phyloP scores from a whole-genome alignment of 2,113 vertebrate species.

The Aix galericulata region DNA sequence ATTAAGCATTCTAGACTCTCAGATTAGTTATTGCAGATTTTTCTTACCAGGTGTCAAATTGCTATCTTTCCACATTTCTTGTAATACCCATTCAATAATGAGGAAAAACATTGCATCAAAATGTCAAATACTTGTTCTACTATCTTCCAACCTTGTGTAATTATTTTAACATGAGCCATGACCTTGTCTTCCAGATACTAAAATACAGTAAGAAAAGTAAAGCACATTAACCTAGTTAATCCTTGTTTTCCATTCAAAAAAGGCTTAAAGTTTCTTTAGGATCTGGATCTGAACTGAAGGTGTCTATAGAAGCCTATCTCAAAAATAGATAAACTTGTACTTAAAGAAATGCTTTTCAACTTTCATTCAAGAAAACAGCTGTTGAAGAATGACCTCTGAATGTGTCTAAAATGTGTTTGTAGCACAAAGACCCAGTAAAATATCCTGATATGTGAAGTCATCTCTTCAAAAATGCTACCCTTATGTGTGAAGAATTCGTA shows the following conservation, averaged over 20 bases:
- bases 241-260: background rate
- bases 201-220: background rate
- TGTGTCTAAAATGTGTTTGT: background rate
- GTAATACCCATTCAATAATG: background rate
- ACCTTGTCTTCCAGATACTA: background rate
- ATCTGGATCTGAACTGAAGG: background rate
- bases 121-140: constrained; percentile 34
- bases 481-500: background rate
- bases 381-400: background rate
- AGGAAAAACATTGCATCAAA: background rate
- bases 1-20: background rate
- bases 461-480: background rate
- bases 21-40: background rate
- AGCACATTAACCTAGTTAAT: background rate
- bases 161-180: background rate
- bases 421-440: background rate
- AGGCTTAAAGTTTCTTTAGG: background rate
- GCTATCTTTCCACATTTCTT: background rate
- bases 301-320: background rate
- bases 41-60: background rate
- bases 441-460: background rate
- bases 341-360: background rate
- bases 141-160: background rate
- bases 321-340: background rate
- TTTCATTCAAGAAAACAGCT: background rate